Conservation (phyloP, 2,797 vertebrate genomes). For the Eremophila alpestris region DNA sequence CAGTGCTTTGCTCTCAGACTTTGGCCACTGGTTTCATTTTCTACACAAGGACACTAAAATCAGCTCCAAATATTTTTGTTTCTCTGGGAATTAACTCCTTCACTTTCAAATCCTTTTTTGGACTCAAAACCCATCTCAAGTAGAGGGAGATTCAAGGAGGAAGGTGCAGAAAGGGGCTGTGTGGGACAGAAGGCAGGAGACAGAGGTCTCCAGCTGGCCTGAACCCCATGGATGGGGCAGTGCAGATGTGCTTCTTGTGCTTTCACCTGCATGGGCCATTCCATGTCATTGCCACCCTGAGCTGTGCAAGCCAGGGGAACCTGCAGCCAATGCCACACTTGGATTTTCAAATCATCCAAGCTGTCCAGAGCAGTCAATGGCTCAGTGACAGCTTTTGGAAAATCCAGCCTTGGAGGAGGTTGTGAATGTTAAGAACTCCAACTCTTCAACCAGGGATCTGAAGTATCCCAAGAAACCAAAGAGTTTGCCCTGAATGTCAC, state of each 20-base stretch:
- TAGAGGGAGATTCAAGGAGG: neutral
- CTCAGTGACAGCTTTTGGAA: neutral
- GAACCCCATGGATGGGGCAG: neutral
- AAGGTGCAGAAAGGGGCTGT: neutral
- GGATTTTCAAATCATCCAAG: neutral
- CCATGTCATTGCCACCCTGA: accelerated
- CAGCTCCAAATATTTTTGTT: neutral
- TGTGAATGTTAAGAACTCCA: neutral
- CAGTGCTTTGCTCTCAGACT: neutral
- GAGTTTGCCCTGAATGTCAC: neutral
- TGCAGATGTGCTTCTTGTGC: neutral
- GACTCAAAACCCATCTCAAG: neutral
- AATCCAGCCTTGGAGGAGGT: neutral
- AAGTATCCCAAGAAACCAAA: neutral
- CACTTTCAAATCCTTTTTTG: neutral
- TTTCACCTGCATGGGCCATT: neutral
- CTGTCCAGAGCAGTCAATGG: neutral
- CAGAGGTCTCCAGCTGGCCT: neutral
- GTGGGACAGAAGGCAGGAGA: neutral
- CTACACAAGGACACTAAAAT: neutral
- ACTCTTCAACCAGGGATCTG: neutral
- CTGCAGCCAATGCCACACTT: neutral
- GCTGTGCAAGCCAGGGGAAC: accelerated
- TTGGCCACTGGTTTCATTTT: neutral
- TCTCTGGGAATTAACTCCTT: neutral